Conservation (phyloP, 1,140 invertebrate genomes). For the Lucilia sericata region DNA sequence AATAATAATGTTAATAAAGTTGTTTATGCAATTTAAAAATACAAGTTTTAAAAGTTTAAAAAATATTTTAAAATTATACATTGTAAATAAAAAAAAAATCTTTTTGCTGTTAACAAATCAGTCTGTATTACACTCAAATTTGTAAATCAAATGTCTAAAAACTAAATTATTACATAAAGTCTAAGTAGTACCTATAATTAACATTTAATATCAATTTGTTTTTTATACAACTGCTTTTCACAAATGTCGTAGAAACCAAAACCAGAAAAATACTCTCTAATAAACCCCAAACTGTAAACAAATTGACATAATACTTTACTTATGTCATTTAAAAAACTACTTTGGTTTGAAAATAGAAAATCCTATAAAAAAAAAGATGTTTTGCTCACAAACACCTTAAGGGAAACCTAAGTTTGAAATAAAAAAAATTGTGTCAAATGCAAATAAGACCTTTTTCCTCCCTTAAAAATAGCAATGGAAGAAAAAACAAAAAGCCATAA, state of each 20-base stretch:
- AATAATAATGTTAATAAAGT: no score
- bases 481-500: constrained; percentile 6
- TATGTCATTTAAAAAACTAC: background rate
- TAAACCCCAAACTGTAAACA: background rate
- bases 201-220: background rate
- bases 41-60: no score
- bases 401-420: background rate
- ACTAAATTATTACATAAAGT: no score
- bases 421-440: constrained; percentile 17
- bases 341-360: background rate
- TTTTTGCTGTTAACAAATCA: no score
- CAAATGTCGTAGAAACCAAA: background rate
- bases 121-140: no score
- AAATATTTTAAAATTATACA: no score
- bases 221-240: background rate
- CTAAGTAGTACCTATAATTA: background rate
- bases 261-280: background rate
- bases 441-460: constrained; percentile 28
- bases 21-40: no score
- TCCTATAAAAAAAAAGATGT: background rate
- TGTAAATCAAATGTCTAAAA: no score
- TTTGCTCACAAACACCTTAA: constrained; percentile 12
- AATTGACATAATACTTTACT: background rate
- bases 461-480: background rate
- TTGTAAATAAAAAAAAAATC: no score